Evolutionary conservation across 2,797 vertebrate genomes (phyloP).

Genomic region (Danionella dracula): DNA sequence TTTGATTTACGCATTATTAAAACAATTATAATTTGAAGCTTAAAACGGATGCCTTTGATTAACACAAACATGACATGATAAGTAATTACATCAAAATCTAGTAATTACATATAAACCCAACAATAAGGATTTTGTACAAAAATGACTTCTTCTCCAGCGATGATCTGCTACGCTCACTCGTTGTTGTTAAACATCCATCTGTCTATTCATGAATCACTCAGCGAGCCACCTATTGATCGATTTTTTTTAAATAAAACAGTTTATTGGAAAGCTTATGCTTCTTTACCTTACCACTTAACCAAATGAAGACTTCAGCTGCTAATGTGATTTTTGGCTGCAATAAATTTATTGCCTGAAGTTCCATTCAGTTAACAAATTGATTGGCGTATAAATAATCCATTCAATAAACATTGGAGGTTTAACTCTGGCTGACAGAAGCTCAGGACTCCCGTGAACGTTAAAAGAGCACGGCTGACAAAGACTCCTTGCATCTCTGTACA

Average conservation of each 20-base stretch:
- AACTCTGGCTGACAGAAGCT: background rate
- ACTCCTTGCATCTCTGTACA: background rate
- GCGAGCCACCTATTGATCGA: constrained; percentile 16
- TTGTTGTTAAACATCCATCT: background rate
- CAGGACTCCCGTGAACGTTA: background rate
- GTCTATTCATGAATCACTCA: constrained; percentile 24
- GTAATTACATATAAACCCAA: too few relatives aligned
- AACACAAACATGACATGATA: too few relatives aligned
- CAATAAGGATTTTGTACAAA: too few relatives aligned
- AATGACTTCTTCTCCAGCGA: too few relatives aligned
- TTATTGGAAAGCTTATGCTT: constrained; percentile 19
- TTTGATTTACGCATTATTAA: too few relatives aligned
- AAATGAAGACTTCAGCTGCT: constrained; percentile 14
- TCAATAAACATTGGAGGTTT: background rate
- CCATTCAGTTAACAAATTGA: background rate
- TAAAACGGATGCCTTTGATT: too few relatives aligned
- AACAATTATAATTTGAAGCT: too few relatives aligned
- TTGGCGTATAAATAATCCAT: constrained; percentile 21
- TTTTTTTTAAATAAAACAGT: constrained; percentile 22
- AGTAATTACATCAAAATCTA: too few relatives aligned
- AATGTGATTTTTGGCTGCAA: constrained; percentile 25
- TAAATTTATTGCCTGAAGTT: constrained; percentile 13
- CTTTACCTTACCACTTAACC: constrained; percentile 13
- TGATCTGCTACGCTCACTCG: too few relatives aligned
- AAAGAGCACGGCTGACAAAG: background rate